Percentiles rank a stretch among this genome's conserved stretches.
phyloP scores from a whole-genome alignment of 2,888 invertebrate genomes.

The Alloplasta piceator region DNA sequence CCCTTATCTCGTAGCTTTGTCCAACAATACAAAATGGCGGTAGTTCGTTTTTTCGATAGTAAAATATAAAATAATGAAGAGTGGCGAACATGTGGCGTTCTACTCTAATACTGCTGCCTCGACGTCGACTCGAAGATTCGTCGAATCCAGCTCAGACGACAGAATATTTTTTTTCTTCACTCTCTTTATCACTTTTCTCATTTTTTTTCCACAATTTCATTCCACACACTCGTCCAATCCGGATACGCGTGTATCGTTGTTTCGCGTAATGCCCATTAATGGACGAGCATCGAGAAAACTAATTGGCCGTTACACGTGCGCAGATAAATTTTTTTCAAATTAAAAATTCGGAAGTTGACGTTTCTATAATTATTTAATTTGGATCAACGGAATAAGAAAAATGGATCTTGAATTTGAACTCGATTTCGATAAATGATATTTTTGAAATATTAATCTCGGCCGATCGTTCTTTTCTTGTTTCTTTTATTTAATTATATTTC shows the following conservation, averaged over 20 bases:
- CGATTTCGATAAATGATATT: not conserved
- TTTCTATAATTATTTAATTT: too few relatives aligned
- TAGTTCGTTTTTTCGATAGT: slow-evolving; percentile 63
- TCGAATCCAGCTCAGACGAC: slow-evolving; percentile 61
- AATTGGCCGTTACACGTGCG: not conserved
- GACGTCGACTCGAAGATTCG: slow-evolving; percentile 64
- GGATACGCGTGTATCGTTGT: slow-evolving; percentile 11
- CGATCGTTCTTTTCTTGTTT: too few relatives aligned
- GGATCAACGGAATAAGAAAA: too few relatives aligned
- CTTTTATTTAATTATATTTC: not conserved
- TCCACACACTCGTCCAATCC: slow-evolving; percentile 42
- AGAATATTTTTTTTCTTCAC: slow-evolving; percentile 47
- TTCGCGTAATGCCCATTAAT: slow-evolving; percentile 37
- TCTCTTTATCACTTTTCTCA: slow-evolving; percentile 15
- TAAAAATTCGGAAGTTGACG: not conserved
- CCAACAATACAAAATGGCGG: slow-evolving; percentile 74
- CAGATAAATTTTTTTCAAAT: not conserved
- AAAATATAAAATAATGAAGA: slow-evolving; percentile 71
- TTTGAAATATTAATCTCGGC: too few relatives aligned
- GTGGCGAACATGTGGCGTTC: slow-evolving; percentile 77
- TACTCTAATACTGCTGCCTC: slow-evolving; percentile 81
- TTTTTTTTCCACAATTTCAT: slow-evolving; percentile 20
- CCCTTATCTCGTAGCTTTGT: slow-evolving; percentile 17
- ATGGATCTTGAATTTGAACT: not conserved
- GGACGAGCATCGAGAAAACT: slow-evolving; percentile 40